Conservation (phyloP, 2,888 invertebrate genomes). For the Nomada ruficornis region DNA sequence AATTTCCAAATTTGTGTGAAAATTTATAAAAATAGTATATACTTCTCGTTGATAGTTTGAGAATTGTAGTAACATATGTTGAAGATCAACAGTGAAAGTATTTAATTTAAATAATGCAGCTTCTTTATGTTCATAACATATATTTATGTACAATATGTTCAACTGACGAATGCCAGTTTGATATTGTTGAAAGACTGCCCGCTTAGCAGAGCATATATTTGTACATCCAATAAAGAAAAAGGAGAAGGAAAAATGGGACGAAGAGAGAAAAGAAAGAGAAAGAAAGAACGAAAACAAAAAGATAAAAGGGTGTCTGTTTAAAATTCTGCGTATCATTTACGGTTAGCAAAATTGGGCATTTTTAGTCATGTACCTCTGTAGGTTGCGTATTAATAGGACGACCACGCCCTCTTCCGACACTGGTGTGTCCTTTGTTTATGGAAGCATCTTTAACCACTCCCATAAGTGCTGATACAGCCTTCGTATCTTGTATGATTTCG, state of each 20-base stretch:
- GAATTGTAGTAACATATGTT: constrained; percentile 12
- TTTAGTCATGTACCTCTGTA: constrained; percentile 81
- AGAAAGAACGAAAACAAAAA: background rate
- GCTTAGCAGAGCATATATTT: too few relatives aligned
- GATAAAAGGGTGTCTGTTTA: background rate
- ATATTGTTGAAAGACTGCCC: too few relatives aligned
- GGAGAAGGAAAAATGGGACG: too few relatives aligned
- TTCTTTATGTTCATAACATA: background rate
- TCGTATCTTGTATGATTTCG: constrained; percentile 73
- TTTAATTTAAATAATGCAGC: background rate
- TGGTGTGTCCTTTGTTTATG: constrained; percentile 67
- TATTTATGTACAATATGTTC: constrained; percentile 27
- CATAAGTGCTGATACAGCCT: constrained; percentile 66
- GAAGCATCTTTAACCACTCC: constrained; percentile 73
- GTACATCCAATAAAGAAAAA: too few relatives aligned
- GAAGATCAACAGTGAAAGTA: background rate
- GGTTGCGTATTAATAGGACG: constrained; percentile 75
- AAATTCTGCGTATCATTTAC: background rate
- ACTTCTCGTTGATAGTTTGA: constrained; percentile 2
- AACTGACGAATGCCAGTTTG: constrained; percentile 2
- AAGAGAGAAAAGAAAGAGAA: background rate
- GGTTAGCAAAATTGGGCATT: constrained; percentile 48
- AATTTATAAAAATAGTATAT: constrained; percentile 26
- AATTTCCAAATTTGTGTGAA: constrained; percentile 17
- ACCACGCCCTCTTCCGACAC: constrained; percentile 72